Evolutionary conservation across 2,888 invertebrate species (phyloP).

Genomic region (Polydrusus tereticollis): DNA sequence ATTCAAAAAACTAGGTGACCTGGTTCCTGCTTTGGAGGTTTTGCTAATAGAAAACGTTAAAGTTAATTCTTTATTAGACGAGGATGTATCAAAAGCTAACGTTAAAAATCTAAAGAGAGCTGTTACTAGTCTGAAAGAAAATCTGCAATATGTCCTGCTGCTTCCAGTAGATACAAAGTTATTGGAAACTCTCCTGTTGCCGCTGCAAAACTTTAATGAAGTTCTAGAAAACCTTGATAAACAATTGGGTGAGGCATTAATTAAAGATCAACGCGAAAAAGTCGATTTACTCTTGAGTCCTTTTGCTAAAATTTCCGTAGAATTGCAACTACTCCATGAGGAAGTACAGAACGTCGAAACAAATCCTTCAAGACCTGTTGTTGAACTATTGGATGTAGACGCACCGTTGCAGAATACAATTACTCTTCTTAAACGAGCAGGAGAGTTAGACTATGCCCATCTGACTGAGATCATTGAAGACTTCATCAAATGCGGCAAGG

Average conservation of each 20-base stretch:
- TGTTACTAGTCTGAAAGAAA: slow-evolving; percentile 38
- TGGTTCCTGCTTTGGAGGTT: slow-evolving; percentile 53
- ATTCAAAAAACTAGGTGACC: slow-evolving; percentile 42
- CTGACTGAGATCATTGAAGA: slow-evolving; percentile 33
- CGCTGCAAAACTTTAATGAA: slow-evolving; percentile 47
- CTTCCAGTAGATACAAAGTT: slow-evolving; percentile 45
- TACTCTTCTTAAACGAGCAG: slow-evolving; percentile 18
- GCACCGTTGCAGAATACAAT: slow-evolving; percentile 37
- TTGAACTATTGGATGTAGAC: slow-evolving; percentile 28
- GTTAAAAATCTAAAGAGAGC: slow-evolving; percentile 33
- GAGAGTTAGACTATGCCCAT: slow-evolving; percentile 1
- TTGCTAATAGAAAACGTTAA: slow-evolving; percentile 56
- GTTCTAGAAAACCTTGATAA: slow-evolving; percentile 43
- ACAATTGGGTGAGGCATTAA: slow-evolving; percentile 26
- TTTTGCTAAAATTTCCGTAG: slow-evolving; percentile 29
- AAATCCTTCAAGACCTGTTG: slow-evolving; percentile 35
- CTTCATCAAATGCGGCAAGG: slow-evolving; percentile 33
- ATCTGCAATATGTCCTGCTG: slow-evolving; percentile 43
- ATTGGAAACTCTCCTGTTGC: slow-evolving; percentile 46
- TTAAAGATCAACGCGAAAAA: slow-evolving; percentile 30
- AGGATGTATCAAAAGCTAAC: slow-evolving; percentile 30
- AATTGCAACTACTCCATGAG: slow-evolving; percentile 42
- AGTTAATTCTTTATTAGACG: slow-evolving; percentile 53
- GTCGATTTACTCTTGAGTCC: slow-evolving; percentile 42
- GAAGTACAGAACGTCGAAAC: slow-evolving; percentile 24